Conservation (phyloP, 2,113 vertebrate species). For the Urocolius indicus region DNA sequence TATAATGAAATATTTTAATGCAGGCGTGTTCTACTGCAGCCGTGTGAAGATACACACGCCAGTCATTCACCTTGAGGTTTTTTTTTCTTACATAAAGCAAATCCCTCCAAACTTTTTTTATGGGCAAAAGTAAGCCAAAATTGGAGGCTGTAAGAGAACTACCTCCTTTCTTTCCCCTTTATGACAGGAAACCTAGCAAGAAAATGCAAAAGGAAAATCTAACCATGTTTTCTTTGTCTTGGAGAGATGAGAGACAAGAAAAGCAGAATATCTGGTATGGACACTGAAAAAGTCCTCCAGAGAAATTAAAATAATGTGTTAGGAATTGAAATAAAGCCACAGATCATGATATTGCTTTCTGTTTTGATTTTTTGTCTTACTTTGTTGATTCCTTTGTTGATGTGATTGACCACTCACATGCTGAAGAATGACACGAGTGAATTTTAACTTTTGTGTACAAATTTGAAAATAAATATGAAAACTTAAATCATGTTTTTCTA, state of each 20-base stretch:
- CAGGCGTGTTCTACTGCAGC: not conserved
- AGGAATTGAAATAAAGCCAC: not conserved
- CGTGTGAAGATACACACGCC: not conserved
- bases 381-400: not conserved
- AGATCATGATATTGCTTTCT: not conserved
- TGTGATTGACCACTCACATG: too few relatives aligned
- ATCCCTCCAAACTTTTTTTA: conserved; percentile 36
- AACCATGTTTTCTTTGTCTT: not conserved
- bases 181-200: not conserved
- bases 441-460: not conserved
- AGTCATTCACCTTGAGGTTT: conserved; percentile 34
- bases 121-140: conserved; percentile 19
- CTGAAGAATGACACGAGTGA: not conserved
- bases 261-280: not conserved
- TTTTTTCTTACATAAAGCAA: conserved; percentile 56
- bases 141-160: not conserved
- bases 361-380: not conserved
- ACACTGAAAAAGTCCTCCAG: not conserved
- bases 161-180: not conserved
- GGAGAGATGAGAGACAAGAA: not conserved
- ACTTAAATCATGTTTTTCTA: not conserved
- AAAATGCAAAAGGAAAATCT: conserved; percentile 6
- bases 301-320: not conserved
- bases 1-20: conserved; percentile 8
- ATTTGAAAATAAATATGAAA: not conserved